Evolutionary conservation across 2,888 invertebrate genomes (phyloP), one percentile per base, ranked within the genome.

Genomic region (Idaea biselata): DNA sequence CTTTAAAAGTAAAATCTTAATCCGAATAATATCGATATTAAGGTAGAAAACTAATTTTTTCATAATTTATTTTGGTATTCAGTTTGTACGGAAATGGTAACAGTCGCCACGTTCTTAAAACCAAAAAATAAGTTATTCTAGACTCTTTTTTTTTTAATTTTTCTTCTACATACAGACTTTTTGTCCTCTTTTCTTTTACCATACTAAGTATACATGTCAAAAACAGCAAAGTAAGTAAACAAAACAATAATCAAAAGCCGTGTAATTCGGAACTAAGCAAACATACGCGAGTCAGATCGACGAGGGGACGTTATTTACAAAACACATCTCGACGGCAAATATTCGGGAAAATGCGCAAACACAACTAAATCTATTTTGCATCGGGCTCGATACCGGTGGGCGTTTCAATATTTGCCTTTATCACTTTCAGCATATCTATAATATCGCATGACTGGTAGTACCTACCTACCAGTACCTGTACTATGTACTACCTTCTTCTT

Each of bases 301-400:
- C 18, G 18, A 17, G 56, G 14, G 16, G 7, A 18, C 56, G 17
- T 56, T 56, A 56, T 56, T 18, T 68, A 58, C 63, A 44, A n/a
- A 65, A 66, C 63, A 63, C 65, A 74, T 72, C 63, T 65, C 54
- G 62, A 16, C 17, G 67, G 63, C 71, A 78, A 79, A 78, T 70
- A 76, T 68, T 66, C 63, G 59, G 61, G 60, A 59, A 67, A 63
- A 72, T 66, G 61, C 60, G 68, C 71, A 80, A 80, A 81, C 73
- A 80, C 66, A 72, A 73, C 73, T 68, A 71, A 77, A 80, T 78
- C 71, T 71, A 76, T 77, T 81, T 78, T 78, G 73, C 72, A 76
- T 71, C 74, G 72, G 66, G 69, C 67, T 65, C 63, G 71, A 78
- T 75, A 75, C 72, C 69, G 70, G 66, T 65, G 65, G 69, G 67